These are phyloP conservation scores for Puntigrus tetrazona DNA, from an alignment of 2,113 vertebrate species.

Conservation along the genomic window DNA sequence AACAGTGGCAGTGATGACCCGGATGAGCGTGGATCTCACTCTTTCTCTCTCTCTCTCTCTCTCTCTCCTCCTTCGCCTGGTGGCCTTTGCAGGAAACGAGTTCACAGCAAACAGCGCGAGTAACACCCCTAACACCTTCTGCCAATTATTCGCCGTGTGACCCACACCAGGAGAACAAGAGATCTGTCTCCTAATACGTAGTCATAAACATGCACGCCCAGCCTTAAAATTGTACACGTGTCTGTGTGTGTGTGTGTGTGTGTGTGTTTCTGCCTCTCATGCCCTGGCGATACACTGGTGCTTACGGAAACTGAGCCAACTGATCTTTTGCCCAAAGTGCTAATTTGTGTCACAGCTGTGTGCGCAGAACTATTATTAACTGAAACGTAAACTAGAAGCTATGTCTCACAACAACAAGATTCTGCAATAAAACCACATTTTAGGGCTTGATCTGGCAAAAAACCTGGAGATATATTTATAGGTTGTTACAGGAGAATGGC, in stretches of 20 bases:
- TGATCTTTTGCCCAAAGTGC: slow-evolving; percentile 74
- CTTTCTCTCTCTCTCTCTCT: slow-evolving; percentile 2
- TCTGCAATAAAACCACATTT: slow-evolving; percentile 75
- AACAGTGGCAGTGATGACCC: slow-evolving; percentile 54
- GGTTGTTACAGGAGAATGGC: slow-evolving; percentile 68
- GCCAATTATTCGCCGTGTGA: slow-evolving; percentile 17
- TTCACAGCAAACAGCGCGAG: not conserved
- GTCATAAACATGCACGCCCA: slow-evolving; percentile 6
- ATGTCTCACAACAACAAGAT: slow-evolving; percentile 75
- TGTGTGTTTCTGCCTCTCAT: slow-evolving; percentile 56
- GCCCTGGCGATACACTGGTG: slow-evolving; percentile 66
- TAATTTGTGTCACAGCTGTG: slow-evolving; percentile 76
- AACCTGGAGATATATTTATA: slow-evolving; percentile 71
- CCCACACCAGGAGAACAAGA: slow-evolving; percentile 32
- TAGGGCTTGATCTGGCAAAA: slow-evolving; percentile 62
- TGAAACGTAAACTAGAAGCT: slow-evolving; percentile 78
- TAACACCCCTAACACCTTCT: slow-evolving; percentile 14
- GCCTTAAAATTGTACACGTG: not conserved
- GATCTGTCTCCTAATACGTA: not conserved
- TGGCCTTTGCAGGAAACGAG: slow-evolving; percentile 33
- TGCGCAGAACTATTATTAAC: slow-evolving; percentile 78
- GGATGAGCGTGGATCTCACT: slow-evolving; percentile 22
- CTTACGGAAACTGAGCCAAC: slow-evolving; percentile 72
- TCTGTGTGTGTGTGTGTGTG: not conserved
- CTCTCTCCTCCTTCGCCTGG: not conserved